Evolutionary conservation across 2,888 invertebrate species (phyloP), one percentile per base, ranked within the genome.

Genomic region (Petrolisthes cinctipes): DNA sequence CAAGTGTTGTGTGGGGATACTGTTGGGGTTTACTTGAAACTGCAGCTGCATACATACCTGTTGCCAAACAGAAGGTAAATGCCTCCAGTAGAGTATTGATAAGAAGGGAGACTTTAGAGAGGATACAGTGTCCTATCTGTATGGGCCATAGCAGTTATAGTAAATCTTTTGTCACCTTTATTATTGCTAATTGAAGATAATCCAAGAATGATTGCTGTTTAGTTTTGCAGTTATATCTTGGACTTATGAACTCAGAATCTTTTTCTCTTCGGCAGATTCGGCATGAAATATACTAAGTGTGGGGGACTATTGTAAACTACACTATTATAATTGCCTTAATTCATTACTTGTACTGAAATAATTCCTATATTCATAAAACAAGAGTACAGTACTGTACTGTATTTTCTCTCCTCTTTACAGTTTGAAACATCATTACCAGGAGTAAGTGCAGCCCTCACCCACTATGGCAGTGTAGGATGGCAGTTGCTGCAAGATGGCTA

Each of bases 391-490:
- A 37, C 37, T 37, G 37, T 37, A 37, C 37, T 37, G 37, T 37
- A 37, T 37, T 37, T 37, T 37, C 37, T 37, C 2, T 37, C 37
- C 37, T 37, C 2, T 37, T 37, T 37, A 37, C 53, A 86, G 86
- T 61, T 86, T 51, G 86, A 86, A 61, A 73, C 86, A n/a, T 20
- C 82, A 51, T 53, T 86, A 4, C 86, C 86, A 56, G 86, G 86
- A 68, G 56, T 80, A 20, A 86, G 75, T 54, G n/a, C 73, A 57
- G 54, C 81, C 57, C 37, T 51, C 51, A 53, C 73, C 37, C 75
- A 86, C 66, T 86, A 86, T 66, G 76, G 86, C 3, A 68, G 37
- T 76, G 23, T 82, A 71, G 86, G 20, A 7, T 17, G 81, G 51
- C n/a, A 71, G 20, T 20, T 23, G n/a, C 51, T 86, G 57, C 57